These are phyloP conservation scores for Pyrrhosoma nymphula DNA, from an alignment of 2,888 invertebrate genomes.

Conservation along the genomic window DNA sequence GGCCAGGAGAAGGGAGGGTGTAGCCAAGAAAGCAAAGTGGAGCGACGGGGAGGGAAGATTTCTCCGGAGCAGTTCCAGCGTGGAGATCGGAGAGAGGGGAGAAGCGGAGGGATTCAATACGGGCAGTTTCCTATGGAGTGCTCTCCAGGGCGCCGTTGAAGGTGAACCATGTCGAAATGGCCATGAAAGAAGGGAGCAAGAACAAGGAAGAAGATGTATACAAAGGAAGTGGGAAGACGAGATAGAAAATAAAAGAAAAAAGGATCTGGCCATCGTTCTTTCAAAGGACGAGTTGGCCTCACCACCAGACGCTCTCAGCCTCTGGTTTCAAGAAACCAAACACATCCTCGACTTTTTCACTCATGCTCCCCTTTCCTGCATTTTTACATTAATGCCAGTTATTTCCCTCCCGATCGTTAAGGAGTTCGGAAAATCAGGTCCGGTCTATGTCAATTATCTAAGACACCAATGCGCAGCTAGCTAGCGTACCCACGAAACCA, in stretches of 20 bases:
- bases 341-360: neutral
- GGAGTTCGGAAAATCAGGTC: no score
- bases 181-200: neutral
- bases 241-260: neutral
- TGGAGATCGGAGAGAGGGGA: neutral
- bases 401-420: neutral
- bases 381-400: neutral
- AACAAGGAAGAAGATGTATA: neutral
- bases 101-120: neutral
- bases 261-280: neutral
- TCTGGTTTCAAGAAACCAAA: no score
- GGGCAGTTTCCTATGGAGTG: slow-evolving; percentile 23
- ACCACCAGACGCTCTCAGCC: no score
- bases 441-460: no score
- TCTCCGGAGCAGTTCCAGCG: no score
- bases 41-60: no score
- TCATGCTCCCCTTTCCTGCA: neutral
- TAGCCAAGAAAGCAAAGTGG: no score
- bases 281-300: neutral
- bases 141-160: slow-evolving; percentile 51
- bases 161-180: slow-evolving; percentile 12
- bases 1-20: no score
- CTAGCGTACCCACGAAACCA: no score
- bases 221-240: neutral
- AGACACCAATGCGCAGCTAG: no score